Base-by-base conservation (phyloP, 2,797 vertebrate genomes). In the Myripristis jacobus region DNA sequence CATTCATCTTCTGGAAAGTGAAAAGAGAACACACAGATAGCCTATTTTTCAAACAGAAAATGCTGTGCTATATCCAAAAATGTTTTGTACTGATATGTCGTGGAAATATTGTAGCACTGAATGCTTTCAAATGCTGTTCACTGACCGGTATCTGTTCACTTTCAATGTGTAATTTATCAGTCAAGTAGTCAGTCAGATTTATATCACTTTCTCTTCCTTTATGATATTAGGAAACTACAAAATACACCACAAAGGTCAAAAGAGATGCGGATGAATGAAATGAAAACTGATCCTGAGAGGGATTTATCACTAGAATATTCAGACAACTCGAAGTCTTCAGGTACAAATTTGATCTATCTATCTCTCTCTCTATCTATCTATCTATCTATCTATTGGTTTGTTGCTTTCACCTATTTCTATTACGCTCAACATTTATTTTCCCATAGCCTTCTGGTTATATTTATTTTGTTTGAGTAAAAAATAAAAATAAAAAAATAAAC, bases 161-260 rank as follows among this genome's bases (percentile, higher is more conserved):
- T 31, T 31, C 29, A 31, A 3, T 41, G 13, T 44, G 43, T 18
- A n/a, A n/a, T 44, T 18, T 6, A 50, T 50, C 47, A 50, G 19
- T 10, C 54, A 36, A 56, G 19, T 19, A 36, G 38, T 15, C 29
- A 34, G 21, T n/a, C n/a, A n/a, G n/a, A n/a, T n/a, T n/a, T n/a
- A n/a, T n/a, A n/a, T n/a, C 27, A 29, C 27, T 27, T 12, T 44
- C 0, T 9, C 54, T 18, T 78, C 21, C 38, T 59, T 52, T 54
- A 0, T 67, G 24, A 11, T 7, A 15, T 62, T 69, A 94, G 92
- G 84, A 94, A 93, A 83, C 82, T 87, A 5, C 84, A 86, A 58
- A 69, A 62, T 71, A 60, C 73, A n/a, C 70, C 83, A 7, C 75
- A 73, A 8, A 87, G 53, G 41, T 75, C 50, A 22, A 89, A 87